Percentiles rank a stretch among this genome's conserved stretches.
These are phyloP conservation scores for Helostoma temminkii DNA, from an alignment of 2,797 vertebrate genomes.

Conservation along the genomic window DNA sequence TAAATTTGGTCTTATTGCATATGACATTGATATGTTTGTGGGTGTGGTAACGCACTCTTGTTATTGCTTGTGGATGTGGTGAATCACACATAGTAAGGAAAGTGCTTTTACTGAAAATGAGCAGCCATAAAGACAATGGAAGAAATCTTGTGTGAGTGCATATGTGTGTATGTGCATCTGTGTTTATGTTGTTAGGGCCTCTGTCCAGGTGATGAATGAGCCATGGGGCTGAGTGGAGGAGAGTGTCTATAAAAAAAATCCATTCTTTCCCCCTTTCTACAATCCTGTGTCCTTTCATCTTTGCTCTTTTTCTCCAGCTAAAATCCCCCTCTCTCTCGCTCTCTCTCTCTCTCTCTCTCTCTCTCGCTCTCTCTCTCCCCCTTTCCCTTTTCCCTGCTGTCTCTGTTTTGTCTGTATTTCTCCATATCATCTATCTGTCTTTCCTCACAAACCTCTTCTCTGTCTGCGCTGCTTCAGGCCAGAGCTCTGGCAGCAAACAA, in stretches of 20 bases:
- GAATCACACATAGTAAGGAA: conserved; percentile 56
- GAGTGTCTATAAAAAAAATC: conserved; percentile 72
- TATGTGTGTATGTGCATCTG: conserved; percentile 41
- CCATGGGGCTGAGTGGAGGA: conserved; percentile 45
- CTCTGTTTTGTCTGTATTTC: conserved; percentile 31
- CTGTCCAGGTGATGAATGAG: conserved; percentile 74
- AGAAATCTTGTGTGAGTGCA: conserved; percentile 37
- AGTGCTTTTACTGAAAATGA: conserved; percentile 75
- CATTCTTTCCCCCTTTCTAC: conserved; percentile 20
- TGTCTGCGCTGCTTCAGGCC: conserved; percentile 45
- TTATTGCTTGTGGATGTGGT: conserved; percentile 33
- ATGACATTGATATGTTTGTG: conserved; percentile 34
- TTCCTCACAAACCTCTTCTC: conserved; percentile 17
- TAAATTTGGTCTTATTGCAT: conserved; percentile 45
- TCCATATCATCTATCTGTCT: conserved; percentile 30
- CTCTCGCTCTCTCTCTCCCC: conserved; percentile 5
- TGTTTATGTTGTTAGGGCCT: conserved; percentile 43
- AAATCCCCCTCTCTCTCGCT: conserved; percentile 27
- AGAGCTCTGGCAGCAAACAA: conserved; percentile 62
- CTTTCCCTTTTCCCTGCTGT: too few species aligned
- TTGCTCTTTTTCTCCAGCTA: conserved; percentile 21
- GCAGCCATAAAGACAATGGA: conserved; percentile 70
- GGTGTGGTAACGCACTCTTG: conserved; percentile 38
- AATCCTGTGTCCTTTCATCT: conserved; percentile 54
- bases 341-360: neutral